phyloP scores from a whole-genome alignment of 2,888 invertebrate species.

The Megalurothrips usitatus region DNA sequence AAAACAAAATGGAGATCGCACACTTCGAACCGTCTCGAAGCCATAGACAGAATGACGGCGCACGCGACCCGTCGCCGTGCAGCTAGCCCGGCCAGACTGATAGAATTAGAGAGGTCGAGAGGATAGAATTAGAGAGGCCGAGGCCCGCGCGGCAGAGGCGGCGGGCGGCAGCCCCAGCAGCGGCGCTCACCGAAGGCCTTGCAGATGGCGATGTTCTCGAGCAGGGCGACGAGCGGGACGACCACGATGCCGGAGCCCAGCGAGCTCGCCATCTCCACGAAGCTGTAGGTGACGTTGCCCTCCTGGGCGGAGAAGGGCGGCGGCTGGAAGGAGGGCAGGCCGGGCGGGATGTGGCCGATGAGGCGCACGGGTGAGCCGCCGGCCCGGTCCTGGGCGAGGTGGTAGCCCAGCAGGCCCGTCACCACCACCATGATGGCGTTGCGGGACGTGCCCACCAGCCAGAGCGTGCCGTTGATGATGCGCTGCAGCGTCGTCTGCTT shows the following conservation, averaged over 20 bases:
- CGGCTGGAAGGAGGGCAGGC: conserved; percentile 60
- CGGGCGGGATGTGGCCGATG: conserved; percentile 66
- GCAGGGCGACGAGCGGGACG: conserved; percentile 77
- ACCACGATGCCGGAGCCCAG: conserved; percentile 81
- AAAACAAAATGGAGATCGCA: conserved; percentile 37
- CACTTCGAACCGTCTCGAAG: background rate
- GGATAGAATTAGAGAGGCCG: too few species aligned
- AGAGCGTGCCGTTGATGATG: conserved; percentile 55
- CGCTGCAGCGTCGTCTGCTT: conserved; percentile 29
- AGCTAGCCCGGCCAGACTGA: too few species aligned
- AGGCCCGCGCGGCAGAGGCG: background rate
- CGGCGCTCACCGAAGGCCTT: conserved; percentile 75
- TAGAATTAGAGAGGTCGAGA: too few species aligned
- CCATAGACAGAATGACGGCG: too few species aligned
- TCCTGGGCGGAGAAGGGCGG: conserved; percentile 64
- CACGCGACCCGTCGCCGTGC: too few species aligned
- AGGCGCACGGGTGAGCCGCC: conserved; percentile 35
- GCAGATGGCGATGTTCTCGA: conserved; percentile 90
- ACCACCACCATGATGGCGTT: conserved; percentile 79
- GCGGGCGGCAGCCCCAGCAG: background rate
- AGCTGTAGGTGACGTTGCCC: conserved; percentile 56
- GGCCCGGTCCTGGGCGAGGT: conserved; percentile 51
- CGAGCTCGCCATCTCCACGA: conserved; percentile 69
- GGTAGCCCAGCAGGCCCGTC: conserved; percentile 65
- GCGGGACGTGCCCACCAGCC: conserved; percentile 74